Base-by-base conservation (phyloP, 2,113 vertebrate genomes). In the Leucoraja erinaceus region DNA sequence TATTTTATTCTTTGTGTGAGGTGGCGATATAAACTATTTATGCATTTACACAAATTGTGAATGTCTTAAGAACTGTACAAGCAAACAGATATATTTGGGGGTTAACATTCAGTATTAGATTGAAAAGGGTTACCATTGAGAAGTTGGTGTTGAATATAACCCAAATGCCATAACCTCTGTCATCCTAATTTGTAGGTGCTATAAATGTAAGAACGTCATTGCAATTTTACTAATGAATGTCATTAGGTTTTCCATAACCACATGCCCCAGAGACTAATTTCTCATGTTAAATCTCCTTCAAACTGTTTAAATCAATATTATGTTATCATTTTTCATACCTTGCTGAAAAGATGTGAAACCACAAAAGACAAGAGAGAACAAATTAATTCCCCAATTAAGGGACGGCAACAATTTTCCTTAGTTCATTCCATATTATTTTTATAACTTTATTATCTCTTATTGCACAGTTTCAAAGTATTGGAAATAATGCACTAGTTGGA, bases 141-240 rank as follows among this genome's bases (percentile, higher is more conserved):
- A 38, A 74, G 68, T 91, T 91, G 90, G 54, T 72, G 38, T 91
- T 91, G 31, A 91, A 74, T 54, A 33, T 72, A 72, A 72, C 66
- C 38, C 38, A 47, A n/a, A 93, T 70, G 92, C 81, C 47, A 91
- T 93, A 59, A 93, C 81, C 77, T 81, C 84, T 94, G 94, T 81
- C 94, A 93, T 93, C 93, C 93, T 77, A 77, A 94, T 94, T 93
- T 93, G 90, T 68, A 88, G 93, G 68, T 75, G 93, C 93, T 94
- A 93, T 81, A 84, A 95, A 94, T 56, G 83, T 93, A 56, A 91
- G 93, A 93, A 93, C 93, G 93, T 91, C 93, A 93, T 93, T 93
- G 90, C 94, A 94, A 95, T 94, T 94, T 94, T 92, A 93, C 93
- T 95, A 94, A 95, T 95, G 94, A 95, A 95, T 94, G 93, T 90